phyloP scores from a whole-genome alignment of 2,797 vertebrate genomes.

The Ficedula albicollis region DNA sequence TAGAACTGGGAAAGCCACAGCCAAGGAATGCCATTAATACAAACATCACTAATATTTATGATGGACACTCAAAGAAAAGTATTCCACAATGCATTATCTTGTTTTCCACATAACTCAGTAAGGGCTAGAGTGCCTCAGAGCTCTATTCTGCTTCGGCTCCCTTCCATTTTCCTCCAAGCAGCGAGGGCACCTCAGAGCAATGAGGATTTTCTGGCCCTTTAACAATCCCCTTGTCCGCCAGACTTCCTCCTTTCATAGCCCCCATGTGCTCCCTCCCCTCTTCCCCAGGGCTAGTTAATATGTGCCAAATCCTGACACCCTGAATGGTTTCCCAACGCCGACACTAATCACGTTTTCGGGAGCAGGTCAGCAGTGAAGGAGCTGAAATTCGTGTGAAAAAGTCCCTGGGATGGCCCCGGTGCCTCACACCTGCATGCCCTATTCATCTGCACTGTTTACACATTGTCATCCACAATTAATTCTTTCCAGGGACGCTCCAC shows the following conservation, averaged over 20 bases:
- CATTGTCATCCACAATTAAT: slow-evolving; percentile 98
- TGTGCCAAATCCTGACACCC: slow-evolving; percentile 74
- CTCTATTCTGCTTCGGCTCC: not conserved
- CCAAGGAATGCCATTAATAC: not conserved
- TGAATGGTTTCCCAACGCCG: slow-evolving; percentile 72
- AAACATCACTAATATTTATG: slow-evolving; percentile 27
- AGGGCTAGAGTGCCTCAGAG: not conserved
- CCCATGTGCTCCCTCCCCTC: slow-evolving; percentile 38
- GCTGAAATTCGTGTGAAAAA: slow-evolving; percentile 88
- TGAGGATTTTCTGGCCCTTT: slow-evolving; percentile 57
- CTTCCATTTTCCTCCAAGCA: slow-evolving; percentile 10
- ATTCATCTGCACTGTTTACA: slow-evolving; percentile 98
- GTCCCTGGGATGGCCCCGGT: slow-evolving; percentile 82
- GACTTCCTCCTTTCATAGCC: slow-evolving; percentile 70
- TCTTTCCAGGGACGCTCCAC: slow-evolving; percentile 81
- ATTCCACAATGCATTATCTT: not conserved
- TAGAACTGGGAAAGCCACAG: not conserved
- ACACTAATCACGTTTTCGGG: slow-evolving; percentile 74
- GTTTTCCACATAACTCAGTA: not conserved
- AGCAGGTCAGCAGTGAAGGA: slow-evolving; percentile 76
- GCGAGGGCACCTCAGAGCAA: not conserved
- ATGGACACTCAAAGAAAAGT: not conserved
- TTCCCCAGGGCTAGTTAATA: slow-evolving; percentile 68
- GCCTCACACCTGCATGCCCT: slow-evolving; percentile 93
- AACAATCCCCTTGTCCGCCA: slow-evolving; percentile 62